Conservation (phyloP, 1,140 invertebrate genomes). For the Frieseomelitta varia region DNA sequence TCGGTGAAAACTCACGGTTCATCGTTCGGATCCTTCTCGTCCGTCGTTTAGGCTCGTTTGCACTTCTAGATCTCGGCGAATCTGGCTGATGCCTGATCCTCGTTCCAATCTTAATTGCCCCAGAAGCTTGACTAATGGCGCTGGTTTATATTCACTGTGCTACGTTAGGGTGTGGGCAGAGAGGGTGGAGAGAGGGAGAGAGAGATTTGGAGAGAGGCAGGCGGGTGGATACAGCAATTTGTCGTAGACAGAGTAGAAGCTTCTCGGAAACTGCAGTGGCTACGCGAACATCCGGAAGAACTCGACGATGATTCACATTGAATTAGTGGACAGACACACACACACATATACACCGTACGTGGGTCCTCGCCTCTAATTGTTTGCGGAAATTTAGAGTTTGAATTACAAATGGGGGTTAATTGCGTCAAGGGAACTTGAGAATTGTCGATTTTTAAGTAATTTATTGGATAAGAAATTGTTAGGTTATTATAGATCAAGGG, state of each 20-base stretch:
- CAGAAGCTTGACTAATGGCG: constrained; percentile 68
- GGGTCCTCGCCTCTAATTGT: not conserved
- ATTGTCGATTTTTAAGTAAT: no score
- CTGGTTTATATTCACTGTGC: constrained; percentile 52
- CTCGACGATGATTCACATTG: constrained; percentile 26
- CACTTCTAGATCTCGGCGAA: constrained; percentile 5
- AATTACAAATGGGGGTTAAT: not conserved
- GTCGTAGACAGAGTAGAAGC: constrained; percentile 50
- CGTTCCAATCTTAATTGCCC: constrained; percentile 64
- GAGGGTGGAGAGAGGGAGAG: constrained; percentile 21
- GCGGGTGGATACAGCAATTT: constrained; percentile 51
- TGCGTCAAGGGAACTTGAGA: no score
- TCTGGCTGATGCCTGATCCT: not conserved
- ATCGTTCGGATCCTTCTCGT: not conserved
- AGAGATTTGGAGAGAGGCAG: not conserved
- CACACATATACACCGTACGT: constrained; percentile 22
- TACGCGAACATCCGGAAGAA: constrained; percentile 13
- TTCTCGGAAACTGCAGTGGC: constrained; percentile 45
- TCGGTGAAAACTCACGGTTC: constrained; percentile 5
- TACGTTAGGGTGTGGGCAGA: constrained; percentile 9
- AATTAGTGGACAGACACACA: constrained; percentile 15
- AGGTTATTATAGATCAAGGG: no score
- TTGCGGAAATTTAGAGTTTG: not conserved
- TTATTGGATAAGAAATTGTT: no score
- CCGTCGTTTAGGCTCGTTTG: not conserved